A percentile compares a stretch with the other conserved stretches of the same genome.
Conservation (phyloP, 2,888 invertebrate species). For the Nasonovia ribisnigri region DNA sequence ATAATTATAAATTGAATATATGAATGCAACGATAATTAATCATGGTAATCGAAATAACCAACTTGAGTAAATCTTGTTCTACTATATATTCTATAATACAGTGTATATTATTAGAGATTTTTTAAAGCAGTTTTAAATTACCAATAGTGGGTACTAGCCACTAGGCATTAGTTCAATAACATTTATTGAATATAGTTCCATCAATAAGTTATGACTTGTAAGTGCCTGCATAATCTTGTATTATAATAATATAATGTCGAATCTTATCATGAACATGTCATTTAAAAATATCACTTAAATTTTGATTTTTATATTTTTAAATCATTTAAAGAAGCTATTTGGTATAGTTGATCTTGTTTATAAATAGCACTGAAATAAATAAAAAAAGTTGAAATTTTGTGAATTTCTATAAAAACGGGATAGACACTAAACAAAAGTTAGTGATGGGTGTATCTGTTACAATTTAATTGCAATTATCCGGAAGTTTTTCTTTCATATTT, state of each 20-base stretch:
- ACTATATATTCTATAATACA: background rate
- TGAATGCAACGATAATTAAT: background rate
- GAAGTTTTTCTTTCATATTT: background rate
- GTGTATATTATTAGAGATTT: background rate
- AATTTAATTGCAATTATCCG: background rate
- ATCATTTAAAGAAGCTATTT: background rate
- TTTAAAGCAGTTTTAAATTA: background rate
- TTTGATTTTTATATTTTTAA: background rate
- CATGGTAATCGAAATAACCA: background rate
- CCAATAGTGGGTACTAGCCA: background rate
- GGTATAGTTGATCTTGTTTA: background rate
- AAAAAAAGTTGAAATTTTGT: background rate
- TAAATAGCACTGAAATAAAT: background rate
- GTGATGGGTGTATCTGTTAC: background rate
- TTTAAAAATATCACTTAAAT: background rate
- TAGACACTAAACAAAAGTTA: background rate
- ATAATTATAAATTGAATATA: background rate
- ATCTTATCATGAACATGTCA: background rate
- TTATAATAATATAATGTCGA: background rate
- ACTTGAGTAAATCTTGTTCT: background rate
- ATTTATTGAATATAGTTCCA: background rate
- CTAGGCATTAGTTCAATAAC: background rate
- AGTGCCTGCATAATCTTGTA: background rate
- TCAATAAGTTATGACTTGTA: background rate
- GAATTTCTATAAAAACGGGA: background rate